Percentiles rank a stretch among this genome's conserved stretches.
Conservation (phyloP, 2,888 invertebrate genomes). For the Osmoderma eremita region DNA sequence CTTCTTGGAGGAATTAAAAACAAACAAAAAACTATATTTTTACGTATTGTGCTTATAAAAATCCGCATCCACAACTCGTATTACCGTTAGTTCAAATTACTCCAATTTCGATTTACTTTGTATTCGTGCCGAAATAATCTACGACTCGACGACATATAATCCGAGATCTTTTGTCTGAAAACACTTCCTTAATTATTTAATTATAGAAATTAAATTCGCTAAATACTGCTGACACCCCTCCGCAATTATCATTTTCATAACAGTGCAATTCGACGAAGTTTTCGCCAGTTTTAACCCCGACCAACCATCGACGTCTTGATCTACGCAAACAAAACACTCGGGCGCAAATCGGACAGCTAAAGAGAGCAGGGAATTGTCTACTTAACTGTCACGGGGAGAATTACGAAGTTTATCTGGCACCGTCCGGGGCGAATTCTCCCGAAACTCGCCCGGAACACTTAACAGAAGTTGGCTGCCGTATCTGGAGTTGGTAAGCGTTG, state of each 20-base stretch:
- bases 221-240: not conserved
- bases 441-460: slow-evolving; percentile 28
- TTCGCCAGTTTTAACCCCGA: not conserved
- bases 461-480: slow-evolving; percentile 26
- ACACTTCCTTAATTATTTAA: slow-evolving; percentile 10
- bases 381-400: slow-evolving; percentile 26
- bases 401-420: slow-evolving; percentile 17
- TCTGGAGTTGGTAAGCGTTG: not conserved
- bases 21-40: too few relatives aligned
- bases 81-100: too few relatives aligned
- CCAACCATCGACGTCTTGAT: slow-evolving; percentile 4
- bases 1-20: too few relatives aligned
- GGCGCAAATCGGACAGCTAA: slow-evolving; percentile 1
- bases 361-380: slow-evolving; percentile 27
- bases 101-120: too few relatives aligned
- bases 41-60: too few relatives aligned
- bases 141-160: too few relatives aligned
- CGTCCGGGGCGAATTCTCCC: slow-evolving; percentile 1
- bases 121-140: too few relatives aligned
- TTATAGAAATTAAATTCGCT: slow-evolving; percentile 16
- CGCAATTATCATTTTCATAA: not conserved
- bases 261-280: slow-evolving; percentile 10
- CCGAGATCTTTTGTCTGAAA: too few relatives aligned
- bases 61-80: too few relatives aligned
- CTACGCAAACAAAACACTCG: slow-evolving; percentile 1